A percentile compares a stretch with the other conserved stretches of the same genome.
Evolutionary conservation across 2,797 vertebrate species (phyloP).

Genomic region (Phataginus tetradactyla): DNA sequence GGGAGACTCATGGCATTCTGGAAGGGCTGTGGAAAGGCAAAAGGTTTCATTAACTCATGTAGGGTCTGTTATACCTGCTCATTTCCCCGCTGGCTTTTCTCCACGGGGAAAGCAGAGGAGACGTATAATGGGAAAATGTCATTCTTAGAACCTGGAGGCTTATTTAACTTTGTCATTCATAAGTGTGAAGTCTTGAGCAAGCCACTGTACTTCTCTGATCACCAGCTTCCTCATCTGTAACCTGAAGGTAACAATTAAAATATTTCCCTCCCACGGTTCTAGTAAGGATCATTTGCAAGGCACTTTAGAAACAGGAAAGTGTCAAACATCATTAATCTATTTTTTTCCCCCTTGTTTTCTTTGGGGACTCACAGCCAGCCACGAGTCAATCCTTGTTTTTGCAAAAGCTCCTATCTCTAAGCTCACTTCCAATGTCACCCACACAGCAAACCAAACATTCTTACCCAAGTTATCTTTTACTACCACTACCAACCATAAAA

Average conservation of each 20-base stretch:
- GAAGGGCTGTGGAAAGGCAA: background rate
- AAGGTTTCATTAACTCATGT: background rate
- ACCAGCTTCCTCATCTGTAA: background rate
- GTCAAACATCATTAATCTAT: background rate
- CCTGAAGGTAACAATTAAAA: background rate
- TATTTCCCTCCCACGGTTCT: background rate
- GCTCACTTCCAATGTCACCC: background rate
- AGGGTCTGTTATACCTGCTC: background rate
- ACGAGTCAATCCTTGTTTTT: background rate
- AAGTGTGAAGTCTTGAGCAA: background rate
- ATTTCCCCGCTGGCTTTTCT: background rate
- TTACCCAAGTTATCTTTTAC: background rate
- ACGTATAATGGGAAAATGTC: background rate
- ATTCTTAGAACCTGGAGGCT: background rate
- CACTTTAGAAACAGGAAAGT: background rate
- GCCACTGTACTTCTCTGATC: background rate
- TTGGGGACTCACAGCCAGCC: background rate
- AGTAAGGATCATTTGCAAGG: background rate
- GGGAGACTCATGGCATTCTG: background rate
- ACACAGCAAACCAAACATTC: constrained; percentile 18
- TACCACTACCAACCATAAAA: background rate
- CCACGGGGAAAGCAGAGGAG: background rate
- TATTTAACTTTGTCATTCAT: background rate
- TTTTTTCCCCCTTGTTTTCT: background rate
- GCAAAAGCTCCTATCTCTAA: background rate